These are phyloP conservation scores for Scolopax mira DNA, from an alignment of 2,113 vertebrate species.

Conservation along the genomic window DNA sequence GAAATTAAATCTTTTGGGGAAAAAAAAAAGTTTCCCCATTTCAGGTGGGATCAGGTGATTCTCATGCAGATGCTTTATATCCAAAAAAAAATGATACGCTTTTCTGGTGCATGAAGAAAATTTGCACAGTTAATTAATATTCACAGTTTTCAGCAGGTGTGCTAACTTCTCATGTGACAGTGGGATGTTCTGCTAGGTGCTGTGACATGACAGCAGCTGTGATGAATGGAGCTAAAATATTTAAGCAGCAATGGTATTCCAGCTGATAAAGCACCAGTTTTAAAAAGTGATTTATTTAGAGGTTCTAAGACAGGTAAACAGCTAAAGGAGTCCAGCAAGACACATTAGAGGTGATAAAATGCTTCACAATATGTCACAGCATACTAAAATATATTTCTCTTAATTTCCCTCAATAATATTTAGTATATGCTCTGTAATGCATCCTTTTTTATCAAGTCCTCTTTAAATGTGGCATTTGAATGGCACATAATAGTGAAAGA, in stretches of 20 bases:
- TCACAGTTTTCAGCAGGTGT: conserved; percentile 41
- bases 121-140: conserved; percentile 25
- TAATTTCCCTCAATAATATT: conserved; percentile 48
- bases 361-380: neutral
- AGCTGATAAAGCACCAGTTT: neutral
- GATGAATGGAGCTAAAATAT: conserved; percentile 4
- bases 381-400: conserved; percentile 11
- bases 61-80: neutral
- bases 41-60: neutral
- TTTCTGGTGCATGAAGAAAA: neutral
- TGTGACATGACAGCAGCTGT: conserved; percentile 1
- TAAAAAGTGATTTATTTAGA: neutral
- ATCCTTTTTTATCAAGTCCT: neutral
- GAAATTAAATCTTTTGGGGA: neutral
- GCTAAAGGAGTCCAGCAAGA: conserved; percentile 10
- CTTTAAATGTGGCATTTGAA: neutral
- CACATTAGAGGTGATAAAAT: conserved; percentile 22
- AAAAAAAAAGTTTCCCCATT: neutral
- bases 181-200: neutral
- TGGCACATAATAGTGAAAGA: neutral
- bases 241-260: neutral
- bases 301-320: conserved; percentile 9
- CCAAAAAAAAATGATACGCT: neutral
- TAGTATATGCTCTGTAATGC: conserved; percentile 16
- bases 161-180: neutral